Evolutionary conservation across 1,140 invertebrate genomes (phyloP), one percentile per base, ranked within the genome.

Genomic region (Nixonia krombeini): DNA sequence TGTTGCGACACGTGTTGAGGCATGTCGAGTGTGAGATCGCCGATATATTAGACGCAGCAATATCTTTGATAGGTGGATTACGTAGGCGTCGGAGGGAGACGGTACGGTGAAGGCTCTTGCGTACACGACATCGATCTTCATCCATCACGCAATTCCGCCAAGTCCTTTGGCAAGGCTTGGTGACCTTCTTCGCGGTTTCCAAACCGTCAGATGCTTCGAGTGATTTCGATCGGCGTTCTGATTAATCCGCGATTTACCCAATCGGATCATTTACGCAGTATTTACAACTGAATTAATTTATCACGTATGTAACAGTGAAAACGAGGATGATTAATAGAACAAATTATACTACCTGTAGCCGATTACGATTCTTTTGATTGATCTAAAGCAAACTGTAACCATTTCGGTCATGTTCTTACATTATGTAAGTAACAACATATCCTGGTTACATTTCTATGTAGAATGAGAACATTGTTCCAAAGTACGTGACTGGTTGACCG

Each of bases 111-210:
- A 63, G 38, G 55, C 40, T 53, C 51, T 59, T 72, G 67, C 70
- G 52, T 66, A 75, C 62, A 37, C 52, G 57, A 61, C 79, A 82
- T 83, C 80, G 71, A 83, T 83, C 81, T 82, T 82, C 81, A 83
- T 83, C 80, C 79, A 81, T 83, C 81, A 83, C 66, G 53, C 49
- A 51, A 52, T 53, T 64, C 55, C 70, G 58, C 63, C 41, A 45
- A 61, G 65, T 65, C 55, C 56, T 47, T 26, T 44, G 18, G 17
- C 37, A 53, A 45, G 44, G n/a, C 29, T 52, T 10, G 26, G 35
- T 33, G 13, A 37, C 28, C 15, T 62, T 38, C 16, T 40, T 63
- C 59, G 68, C 58, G 63, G 62, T 57, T 41, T 57, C 40, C 12
- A 40, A 67, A 67, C 61, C 76, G 51, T 55, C 72, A 72, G 72